phyloP scores from a whole-genome alignment of 2,888 invertebrate species.

The Parnassius mnemosyne region DNA sequence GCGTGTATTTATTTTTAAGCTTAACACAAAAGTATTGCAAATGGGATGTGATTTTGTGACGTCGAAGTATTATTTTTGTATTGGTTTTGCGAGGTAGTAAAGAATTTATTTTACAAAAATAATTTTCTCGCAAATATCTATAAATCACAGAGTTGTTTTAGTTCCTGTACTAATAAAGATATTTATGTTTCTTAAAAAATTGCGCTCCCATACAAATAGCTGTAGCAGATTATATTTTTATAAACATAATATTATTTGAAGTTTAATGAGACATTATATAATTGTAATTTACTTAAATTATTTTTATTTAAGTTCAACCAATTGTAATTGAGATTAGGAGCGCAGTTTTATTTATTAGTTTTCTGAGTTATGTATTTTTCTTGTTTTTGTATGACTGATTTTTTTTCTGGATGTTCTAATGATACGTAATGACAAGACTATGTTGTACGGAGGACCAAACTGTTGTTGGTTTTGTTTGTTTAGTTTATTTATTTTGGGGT shows the following conservation, averaged over 20 bases:
- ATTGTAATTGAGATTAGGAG: no score
- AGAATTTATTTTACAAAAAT: constrained; percentile 10
- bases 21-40: neutral
- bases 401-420: constrained; percentile 7
- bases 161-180: constrained; percentile 1
- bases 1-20: constrained; percentile 16
- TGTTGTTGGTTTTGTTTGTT: constrained; percentile 38
- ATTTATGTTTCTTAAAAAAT: constrained; percentile 1
- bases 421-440: constrained; percentile 25
- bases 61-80: constrained; percentile 11
- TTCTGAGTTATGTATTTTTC: neutral
- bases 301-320: no score
- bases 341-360: neutral
- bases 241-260: neutral
- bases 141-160: constrained; percentile 7
- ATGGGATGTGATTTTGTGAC: neutral
- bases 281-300: no score
- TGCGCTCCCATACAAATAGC: neutral
- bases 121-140: constrained; percentile 2
- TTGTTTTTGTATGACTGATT: neutral
- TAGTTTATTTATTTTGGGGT: constrained; percentile 22
- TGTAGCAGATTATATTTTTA: neutral
- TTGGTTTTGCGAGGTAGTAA: constrained; percentile 4
- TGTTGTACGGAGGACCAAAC: constrained; percentile 25
- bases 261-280: no score